Conservation (phyloP, 2,797 vertebrate species). For the Sylvia borin region DNA sequence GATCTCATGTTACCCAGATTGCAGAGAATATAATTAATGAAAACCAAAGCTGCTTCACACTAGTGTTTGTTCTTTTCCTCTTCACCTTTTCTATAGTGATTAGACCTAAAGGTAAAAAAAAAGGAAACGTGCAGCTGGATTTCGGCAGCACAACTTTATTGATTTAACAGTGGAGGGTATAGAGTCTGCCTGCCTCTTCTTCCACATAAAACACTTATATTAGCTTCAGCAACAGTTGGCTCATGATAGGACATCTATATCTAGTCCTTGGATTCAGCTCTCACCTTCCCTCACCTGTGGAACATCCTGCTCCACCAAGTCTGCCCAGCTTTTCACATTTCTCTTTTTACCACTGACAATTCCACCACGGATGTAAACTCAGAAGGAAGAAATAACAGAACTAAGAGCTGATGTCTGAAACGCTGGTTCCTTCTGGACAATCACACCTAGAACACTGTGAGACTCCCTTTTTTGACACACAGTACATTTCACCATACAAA, state of each 20-base stretch:
- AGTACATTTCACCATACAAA: not conserved
- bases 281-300: not conserved
- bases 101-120: not conserved
- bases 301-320: not conserved
- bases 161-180: not conserved
- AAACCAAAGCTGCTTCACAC: not conserved
- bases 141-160: not conserved
- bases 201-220: conserved; percentile 23
- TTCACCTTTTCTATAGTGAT: conserved; percentile 25
- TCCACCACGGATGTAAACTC: not conserved
- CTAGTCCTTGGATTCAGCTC: not conserved
- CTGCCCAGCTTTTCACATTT: not conserved
- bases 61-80: not conserved
- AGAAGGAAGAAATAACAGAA: not conserved
- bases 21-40: not conserved
- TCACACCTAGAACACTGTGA: not conserved
- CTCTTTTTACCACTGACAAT: not conserved
- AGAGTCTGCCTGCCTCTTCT: not conserved
- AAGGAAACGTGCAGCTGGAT: not conserved
- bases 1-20: not conserved
- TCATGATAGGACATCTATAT: not conserved
- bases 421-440: not conserved
- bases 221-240: not conserved
- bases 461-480: not conserved
- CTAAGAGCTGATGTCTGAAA: not conserved